Conservation (phyloP, 2,797 vertebrate species). For the Alcedo quadribrachys region DNA sequence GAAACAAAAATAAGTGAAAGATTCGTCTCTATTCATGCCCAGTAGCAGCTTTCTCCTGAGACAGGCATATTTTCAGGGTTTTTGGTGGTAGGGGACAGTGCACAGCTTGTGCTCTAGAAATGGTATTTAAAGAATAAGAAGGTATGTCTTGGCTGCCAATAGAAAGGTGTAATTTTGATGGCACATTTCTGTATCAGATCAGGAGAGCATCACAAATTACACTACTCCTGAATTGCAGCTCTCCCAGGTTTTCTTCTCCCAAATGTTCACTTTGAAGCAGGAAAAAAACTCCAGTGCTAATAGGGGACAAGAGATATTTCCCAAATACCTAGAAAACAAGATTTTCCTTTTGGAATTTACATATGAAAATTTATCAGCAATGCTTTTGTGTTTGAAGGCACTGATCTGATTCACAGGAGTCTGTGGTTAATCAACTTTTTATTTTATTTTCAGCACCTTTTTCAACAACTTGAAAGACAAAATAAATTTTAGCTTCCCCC, state of each 20-base stretch:
- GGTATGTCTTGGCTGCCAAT: not conserved
- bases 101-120: not conserved
- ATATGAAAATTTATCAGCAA: accelerated
- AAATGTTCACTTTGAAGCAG: not conserved
- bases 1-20: conserved; percentile 57
- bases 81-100: not conserved
- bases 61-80: not conserved
- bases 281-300: not conserved
- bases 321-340: not conserved
- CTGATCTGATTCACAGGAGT: not conserved
- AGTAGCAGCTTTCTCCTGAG: not conserved
- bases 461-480: not conserved
- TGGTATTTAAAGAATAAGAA: not conserved
- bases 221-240: not conserved
- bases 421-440: not conserved
- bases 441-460: not conserved
- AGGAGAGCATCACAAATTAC: not conserved
- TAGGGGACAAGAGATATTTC: not conserved
- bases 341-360: not conserved
- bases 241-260: not conserved
- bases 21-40: not conserved
- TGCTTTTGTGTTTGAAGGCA: not conserved
- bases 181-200: not conserved
- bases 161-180: not conserved
- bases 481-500: not conserved